Conservation (phyloP, 1,140 invertebrate species). For the Trinorchestia longiramus region DNA sequence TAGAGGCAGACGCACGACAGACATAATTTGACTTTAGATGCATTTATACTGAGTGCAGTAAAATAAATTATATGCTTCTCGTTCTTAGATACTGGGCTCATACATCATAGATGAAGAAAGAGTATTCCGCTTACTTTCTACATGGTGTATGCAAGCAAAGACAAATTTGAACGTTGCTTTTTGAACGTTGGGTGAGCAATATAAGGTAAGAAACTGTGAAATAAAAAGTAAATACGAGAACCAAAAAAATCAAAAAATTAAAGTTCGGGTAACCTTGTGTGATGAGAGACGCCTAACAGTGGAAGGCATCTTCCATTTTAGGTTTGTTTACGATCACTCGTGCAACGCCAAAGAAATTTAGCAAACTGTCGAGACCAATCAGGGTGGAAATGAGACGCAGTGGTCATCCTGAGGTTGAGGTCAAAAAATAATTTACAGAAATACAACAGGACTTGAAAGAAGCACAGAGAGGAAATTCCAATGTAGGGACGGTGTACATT, state of each 20-base stretch:
- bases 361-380: conserved; percentile 5
- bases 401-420: background rate
- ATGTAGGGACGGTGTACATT: background rate
- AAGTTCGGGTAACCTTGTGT: background rate
- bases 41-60: background rate
- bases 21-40: background rate
- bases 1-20: background rate
- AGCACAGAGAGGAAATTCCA: background rate
- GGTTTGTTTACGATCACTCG: conserved; percentile 4
- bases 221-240: background rate
- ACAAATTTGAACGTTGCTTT: background rate
- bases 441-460: background rate
- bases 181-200: background rate
- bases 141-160: background rate
- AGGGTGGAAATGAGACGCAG: background rate
- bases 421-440: background rate
- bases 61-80: background rate
- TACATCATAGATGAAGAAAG: background rate
- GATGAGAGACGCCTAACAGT: background rate
- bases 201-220: background rate
- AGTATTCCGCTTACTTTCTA: background rate
- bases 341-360: background rate
- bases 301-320: background rate
- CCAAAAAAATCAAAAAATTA: background rate
- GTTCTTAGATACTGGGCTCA: background rate